phyloP scores from a whole-genome alignment of 2,113 vertebrate species.

The Peromyscus leucopus region DNA sequence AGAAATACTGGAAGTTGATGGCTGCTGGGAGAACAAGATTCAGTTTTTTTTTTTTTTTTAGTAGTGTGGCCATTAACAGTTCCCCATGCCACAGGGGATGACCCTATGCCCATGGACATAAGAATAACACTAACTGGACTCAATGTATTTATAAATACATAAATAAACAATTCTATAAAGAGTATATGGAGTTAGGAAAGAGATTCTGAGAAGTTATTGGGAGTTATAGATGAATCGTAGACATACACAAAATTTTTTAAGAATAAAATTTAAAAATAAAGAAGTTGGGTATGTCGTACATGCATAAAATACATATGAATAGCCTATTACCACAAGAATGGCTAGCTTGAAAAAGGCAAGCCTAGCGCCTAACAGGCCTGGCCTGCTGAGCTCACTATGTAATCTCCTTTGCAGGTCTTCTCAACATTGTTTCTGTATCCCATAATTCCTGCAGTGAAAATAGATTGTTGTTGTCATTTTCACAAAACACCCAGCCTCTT shows the following conservation, averaged over 20 bases:
- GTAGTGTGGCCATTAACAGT: background rate
- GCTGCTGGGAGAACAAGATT: background rate
- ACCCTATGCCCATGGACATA: background rate
- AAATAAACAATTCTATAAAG: background rate
- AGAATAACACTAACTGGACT: background rate
- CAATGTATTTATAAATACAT: background rate
- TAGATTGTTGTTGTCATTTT: background rate
- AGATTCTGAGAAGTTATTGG: background rate
- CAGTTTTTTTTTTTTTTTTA: background rate
- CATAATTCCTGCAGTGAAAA: background rate
- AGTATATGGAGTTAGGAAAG: background rate
- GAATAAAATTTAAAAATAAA: background rate
- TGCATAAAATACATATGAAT: background rate
- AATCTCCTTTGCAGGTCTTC: background rate
- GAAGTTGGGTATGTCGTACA: background rate
- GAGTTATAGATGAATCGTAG: background rate
- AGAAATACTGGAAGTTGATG: background rate
- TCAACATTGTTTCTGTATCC: background rate
- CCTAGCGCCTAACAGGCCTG: background rate
- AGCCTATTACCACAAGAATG: no score
- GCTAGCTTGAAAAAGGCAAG: background rate
- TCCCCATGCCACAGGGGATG: background rate
- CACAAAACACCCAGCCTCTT: background rate
- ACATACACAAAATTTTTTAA: background rate
- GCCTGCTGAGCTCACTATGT: background rate